Evolutionary conservation across 2,888 invertebrate genomes (phyloP).

Genomic region (Imbricaverruca yamaguchii): DNA sequence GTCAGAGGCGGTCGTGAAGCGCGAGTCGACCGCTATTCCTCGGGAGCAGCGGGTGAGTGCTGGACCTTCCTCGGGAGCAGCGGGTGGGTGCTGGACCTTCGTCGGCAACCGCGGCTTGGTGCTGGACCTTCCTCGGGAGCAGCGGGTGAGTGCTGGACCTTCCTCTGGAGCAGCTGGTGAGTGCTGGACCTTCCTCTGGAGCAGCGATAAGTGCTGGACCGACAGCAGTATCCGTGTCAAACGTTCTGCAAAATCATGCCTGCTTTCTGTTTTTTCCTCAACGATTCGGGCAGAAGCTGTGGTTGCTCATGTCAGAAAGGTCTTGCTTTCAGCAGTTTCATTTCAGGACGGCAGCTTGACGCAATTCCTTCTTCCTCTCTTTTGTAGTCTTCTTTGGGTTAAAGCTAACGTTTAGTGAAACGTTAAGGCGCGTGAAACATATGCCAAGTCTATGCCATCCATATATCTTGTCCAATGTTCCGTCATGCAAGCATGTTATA

Average conservation of each 20-base stretch:
- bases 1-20: not conserved
- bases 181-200: not conserved
- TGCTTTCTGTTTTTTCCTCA: not conserved
- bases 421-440: too few relatives aligned
- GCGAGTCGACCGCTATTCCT: slow-evolving; percentile 4
- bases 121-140: not conserved
- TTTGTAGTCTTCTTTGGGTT: too few relatives aligned
- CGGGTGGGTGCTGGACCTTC: not conserved
- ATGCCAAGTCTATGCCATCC: too few relatives aligned
- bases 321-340: too few relatives aligned
- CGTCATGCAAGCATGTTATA: too few relatives aligned
- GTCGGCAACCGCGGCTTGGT: not conserved
- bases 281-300: not conserved
- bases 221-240: not conserved
- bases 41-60: slow-evolving; percentile 1
- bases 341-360: too few relatives aligned
- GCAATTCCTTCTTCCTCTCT: too few relatives aligned
- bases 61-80: not conserved
- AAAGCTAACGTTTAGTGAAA: too few relatives aligned
- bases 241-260: not conserved
- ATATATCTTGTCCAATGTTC: too few relatives aligned
- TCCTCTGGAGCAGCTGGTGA: not conserved
- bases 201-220: not conserved
- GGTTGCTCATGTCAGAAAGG: too few relatives aligned
- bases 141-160: not conserved